A percentile compares a stretch with the other conserved stretches of the same genome.
Conservation (phyloP, 1,140 invertebrate species). For the Probaryconus sp. region DNA sequence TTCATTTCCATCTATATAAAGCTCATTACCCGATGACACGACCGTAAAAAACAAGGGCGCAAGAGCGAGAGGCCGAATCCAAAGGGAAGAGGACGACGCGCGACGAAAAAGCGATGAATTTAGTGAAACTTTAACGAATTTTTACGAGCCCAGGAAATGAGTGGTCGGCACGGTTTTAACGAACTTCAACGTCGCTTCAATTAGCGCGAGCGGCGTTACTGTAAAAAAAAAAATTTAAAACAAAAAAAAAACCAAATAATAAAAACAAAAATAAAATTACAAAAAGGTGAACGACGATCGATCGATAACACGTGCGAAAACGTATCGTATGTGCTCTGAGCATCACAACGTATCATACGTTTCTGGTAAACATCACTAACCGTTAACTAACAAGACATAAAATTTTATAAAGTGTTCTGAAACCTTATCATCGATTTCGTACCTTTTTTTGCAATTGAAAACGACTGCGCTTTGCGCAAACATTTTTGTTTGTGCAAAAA, state of each 20-base stretch:
- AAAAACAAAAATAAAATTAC: not conserved
- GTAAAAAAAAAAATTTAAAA: slow-evolving; percentile 13
- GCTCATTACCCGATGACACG: slow-evolving; percentile 7
- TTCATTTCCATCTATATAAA: slow-evolving; percentile 8
- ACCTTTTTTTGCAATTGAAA: too few relatives aligned
- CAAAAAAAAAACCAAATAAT: not conserved
- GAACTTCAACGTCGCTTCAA: slow-evolving; percentile 29
- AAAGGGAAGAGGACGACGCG: not conserved
- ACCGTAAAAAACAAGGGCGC: not conserved
- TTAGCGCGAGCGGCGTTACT: slow-evolving; percentile 22
- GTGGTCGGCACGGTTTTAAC: slow-evolving; percentile 18
- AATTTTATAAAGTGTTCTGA: slow-evolving; percentile 19
- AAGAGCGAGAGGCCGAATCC: not conserved
- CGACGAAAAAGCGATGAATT: slow-evolving; percentile 18
- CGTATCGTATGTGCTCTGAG: slow-evolving; percentile 8
- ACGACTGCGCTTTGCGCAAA: too few relatives aligned
- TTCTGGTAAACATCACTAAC: slow-evolving; percentile 13
- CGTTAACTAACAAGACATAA: slow-evolving; percentile 23
- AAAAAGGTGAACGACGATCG: not conserved
- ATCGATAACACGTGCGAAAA: slow-evolving; percentile 8
- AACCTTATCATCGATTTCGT: too few relatives aligned
- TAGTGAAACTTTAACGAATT: slow-evolving; percentile 30
- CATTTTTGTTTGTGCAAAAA: too few relatives aligned
- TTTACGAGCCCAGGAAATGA: slow-evolving; percentile 24
- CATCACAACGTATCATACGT: slow-evolving; percentile 7